Base-by-base conservation (phyloP, 1,140 invertebrate species). In the Subanguina moxae region DNA sequence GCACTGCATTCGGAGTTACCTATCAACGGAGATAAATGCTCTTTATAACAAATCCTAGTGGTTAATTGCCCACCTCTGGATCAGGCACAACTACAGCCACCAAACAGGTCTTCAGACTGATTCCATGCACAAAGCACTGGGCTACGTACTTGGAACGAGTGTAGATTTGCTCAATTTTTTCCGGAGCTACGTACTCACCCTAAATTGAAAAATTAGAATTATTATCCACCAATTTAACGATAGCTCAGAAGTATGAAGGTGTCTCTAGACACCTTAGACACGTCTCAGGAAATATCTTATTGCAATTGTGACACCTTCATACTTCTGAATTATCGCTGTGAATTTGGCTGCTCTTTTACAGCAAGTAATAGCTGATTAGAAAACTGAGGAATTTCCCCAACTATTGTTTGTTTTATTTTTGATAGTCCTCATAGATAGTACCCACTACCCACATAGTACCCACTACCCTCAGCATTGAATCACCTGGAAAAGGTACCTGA, bases 21-120 rank as follows among this genome's bases (percentile, higher is more conserved):
- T 52, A n/a, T n/a, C n/a, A n/a, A n/a, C n/a, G n/a, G n/a, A n/a
- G n/a, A n/a, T n/a, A n/a, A n/a, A n/a, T n/a, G n/a, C n/a, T n/a
- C n/a, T n/a, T n/a, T n/a, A n/a, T n/a, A n/a, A n/a, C n/a, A n/a
- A n/a, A n/a, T n/a, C n/a, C n/a, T n/a, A n/a, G n/a, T n/a, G n/a
- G n/a, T 38, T 38, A 19, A 57, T 52, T 52, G 3, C 15, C 3
- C 23, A 91, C 89, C 75, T 95, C 93, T 28, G 92, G 90, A 82
- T 97, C 92, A 57, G 94, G 94, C 64, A 97, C 91, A 64, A 96
- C 90, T 65, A 97, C 88, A 38, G 90, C 94, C 61, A 98, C 89
- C 65, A 97, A 89, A 84, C 90, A 93, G 27, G 93, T 93, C 89
- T 93, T 85, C 32, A 85, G 77, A 63, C 84, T 84, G 65, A 85